phyloP scores from a whole-genome alignment of 2,888 invertebrate species.

The Merodon equestris region DNA sequence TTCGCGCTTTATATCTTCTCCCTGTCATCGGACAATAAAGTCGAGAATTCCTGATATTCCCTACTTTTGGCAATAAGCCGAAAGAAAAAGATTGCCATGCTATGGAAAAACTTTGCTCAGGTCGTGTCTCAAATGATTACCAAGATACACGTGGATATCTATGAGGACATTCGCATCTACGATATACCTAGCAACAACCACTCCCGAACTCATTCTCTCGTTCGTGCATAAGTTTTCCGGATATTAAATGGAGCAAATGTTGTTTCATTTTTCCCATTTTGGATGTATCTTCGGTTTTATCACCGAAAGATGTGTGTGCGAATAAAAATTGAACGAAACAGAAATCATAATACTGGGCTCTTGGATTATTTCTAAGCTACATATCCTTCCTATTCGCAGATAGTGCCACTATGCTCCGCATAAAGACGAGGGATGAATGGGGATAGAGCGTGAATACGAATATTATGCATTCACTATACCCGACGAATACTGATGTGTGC shows the following conservation, averaged over 20 bases:
- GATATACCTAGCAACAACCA: constrained; percentile 49
- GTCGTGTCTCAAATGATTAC: constrained; percentile 62
- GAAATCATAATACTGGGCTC: constrained; percentile 65
- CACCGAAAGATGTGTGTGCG: constrained; percentile 56
- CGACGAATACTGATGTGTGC: constrained; percentile 30
- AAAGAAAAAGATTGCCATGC: constrained; percentile 41
- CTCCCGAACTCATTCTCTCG: constrained; percentile 43
- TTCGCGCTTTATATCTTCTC: constrained; percentile 25
- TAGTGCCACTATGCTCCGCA: too few species aligned
- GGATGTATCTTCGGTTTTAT: constrained; percentile 47
- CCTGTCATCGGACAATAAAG: constrained; percentile 56
- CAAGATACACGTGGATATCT: constrained; percentile 9
- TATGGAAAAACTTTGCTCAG: constrained; percentile 50
- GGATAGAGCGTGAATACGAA: neutral
- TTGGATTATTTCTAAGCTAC: constrained; percentile 65
- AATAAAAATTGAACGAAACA: constrained; percentile 47
- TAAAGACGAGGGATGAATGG: neutral
- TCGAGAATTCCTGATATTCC: constrained; percentile 61
- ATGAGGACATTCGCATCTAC: neutral
- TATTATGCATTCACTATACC: constrained; percentile 55
- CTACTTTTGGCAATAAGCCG: constrained; percentile 62
- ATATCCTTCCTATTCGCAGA: constrained; percentile 15
- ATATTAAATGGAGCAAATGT: constrained; percentile 64
- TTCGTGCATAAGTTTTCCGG: constrained; percentile 65
- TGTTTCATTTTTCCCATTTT: constrained; percentile 1